These are phyloP conservation scores for Abrostola triplasia DNA, from an alignment of 2,888 invertebrate genomes.

Conservation along the genomic window DNA sequence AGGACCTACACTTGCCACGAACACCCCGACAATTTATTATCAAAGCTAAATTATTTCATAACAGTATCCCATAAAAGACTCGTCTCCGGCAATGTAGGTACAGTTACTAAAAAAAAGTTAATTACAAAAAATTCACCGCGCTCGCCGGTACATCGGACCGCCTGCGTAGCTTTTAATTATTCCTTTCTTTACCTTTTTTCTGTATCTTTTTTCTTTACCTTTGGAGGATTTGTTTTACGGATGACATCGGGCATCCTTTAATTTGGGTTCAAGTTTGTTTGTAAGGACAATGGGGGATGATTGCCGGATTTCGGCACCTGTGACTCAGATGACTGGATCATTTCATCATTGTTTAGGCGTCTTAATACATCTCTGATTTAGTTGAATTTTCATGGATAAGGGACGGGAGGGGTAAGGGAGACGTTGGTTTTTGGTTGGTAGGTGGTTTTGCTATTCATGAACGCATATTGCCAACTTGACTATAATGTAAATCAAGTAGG, in stretches of 20 bases:
- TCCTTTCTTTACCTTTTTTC: slow-evolving; percentile 35
- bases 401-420: too few species aligned
- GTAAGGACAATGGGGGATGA: slow-evolving; percentile 8
- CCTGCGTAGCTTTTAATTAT: slow-evolving; percentile 53
- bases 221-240: slow-evolving; percentile 53
- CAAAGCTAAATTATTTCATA: slow-evolving; percentile 48
- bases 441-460: too few species aligned
- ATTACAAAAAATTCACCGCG: slow-evolving; percentile 46
- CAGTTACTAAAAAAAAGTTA: slow-evolving; percentile 53
- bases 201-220: background rate
- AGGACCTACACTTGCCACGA: slow-evolving; percentile 1
- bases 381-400: too few species aligned
- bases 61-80: slow-evolving; percentile 44
- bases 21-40: slow-evolving; percentile 48
- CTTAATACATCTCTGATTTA: too few species aligned
- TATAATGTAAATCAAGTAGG: too few species aligned
- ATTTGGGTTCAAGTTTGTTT: slow-evolving; percentile 48
- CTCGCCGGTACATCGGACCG: slow-evolving; percentile 34
- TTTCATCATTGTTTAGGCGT: background rate
- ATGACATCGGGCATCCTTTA: slow-evolving; percentile 50
- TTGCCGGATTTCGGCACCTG: slow-evolving; percentile 32
- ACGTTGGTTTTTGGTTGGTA: too few species aligned
- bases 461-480: too few species aligned
- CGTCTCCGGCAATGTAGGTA: slow-evolving; percentile 39
- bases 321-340: slow-evolving; percentile 6